phyloP scores from a whole-genome alignment of 2,888 invertebrate genomes.

The Fissipunctia ypsillon region DNA sequence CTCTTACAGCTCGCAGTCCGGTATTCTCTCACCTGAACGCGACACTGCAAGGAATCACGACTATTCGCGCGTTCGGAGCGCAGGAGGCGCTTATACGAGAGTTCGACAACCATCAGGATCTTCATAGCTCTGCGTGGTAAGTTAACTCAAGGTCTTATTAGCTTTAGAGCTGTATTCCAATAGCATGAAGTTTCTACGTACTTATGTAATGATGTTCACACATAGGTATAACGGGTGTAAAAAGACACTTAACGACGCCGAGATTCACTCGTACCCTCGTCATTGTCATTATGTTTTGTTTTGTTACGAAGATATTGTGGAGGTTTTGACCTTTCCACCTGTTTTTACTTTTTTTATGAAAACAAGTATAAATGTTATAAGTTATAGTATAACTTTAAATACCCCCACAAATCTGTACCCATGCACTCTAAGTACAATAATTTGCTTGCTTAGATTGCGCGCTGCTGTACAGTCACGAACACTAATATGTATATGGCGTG shows the following conservation, averaged over 20 bases:
- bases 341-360: no score
- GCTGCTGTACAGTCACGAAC: no score
- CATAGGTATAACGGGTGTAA: not conserved
- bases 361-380: no score
- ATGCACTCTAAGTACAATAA: not conserved
- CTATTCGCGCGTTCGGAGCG: slow-evolving; percentile 97
- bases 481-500: no score
- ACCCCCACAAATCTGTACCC: no score
- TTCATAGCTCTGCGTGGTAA: slow-evolving; percentile 97
- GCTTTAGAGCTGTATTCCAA: not conserved
- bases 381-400: no score
- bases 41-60: slow-evolving; percentile 96
- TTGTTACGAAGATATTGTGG: not conserved
- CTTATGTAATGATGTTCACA: no score
- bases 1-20: slow-evolving; percentile 95
- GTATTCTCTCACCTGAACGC: slow-evolving; percentile 98
- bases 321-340: not conserved
- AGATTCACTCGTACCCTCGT: not conserved
- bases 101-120: slow-evolving; percentile 95
- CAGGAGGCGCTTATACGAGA: slow-evolving; percentile 94
- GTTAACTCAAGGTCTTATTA: slow-evolving; percentile 29
- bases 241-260: no score
- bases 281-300: not conserved
- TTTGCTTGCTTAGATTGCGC: not conserved
- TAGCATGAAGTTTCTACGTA: not conserved